Evolutionary conservation across 2,888 invertebrate genomes (phyloP), one percentile per base, ranked within the genome.

Genomic region (Phengaris arion): DNA sequence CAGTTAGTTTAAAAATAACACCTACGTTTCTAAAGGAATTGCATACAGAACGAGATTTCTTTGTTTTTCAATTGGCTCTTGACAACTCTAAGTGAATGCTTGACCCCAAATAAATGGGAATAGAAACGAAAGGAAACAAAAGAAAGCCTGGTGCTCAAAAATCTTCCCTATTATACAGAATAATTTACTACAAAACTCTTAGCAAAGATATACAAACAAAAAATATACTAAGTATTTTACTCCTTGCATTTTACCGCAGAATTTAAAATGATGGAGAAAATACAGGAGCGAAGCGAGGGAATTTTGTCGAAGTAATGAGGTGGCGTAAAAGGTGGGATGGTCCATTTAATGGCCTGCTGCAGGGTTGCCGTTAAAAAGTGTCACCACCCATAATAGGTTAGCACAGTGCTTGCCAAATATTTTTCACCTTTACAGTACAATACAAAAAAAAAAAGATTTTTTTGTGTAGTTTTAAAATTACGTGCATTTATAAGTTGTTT

Each of bases 101-200:
- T 64, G 64, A 64, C 64, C 64, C 64, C 64, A 64, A 64, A 64
- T 64, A 35, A 64, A 35, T 64, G 64, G 35, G 12, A 64, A 64
- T 6, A 64, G 64, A 64, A 64, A 12, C 12, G 64, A 64, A 12
- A 35, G 35, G 9, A 64, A 64, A 64, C 15, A 35, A 64, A 22
- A 35, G 6, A 64, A 64, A 35, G 35, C 35, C 35, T 22, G 35
- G 0, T 9, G 22, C 22, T 12, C 6, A 55, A 55, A 55, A 55
- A 6, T 57, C 15, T 57, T 57, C 2, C 8, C 3, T 22, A 22
- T 59, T 59, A 10, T 59, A 9, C 22, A 10, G 9, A 9, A 59
- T 22, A 59, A 10, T 4, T 57, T 57, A 59, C 22, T 22, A 59
- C 9, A 59, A 59, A 59, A 59, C 9, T 59, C 10, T 59, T 59